phyloP scores from a whole-genome alignment of 2,113 vertebrate species.

The Microcebus ravelobensis region DNA sequence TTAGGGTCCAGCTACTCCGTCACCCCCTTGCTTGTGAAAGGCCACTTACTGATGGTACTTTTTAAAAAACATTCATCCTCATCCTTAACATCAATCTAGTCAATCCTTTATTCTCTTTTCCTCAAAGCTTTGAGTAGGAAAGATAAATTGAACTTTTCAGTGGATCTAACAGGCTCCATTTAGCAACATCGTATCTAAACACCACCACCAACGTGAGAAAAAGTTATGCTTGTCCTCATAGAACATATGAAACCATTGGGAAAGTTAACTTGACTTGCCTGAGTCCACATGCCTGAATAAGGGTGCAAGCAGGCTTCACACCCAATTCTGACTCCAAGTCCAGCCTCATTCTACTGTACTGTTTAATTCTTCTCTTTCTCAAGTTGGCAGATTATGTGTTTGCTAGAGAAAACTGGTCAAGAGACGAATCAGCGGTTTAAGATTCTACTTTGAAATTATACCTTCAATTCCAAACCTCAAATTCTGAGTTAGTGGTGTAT shows the following conservation, averaged over 20 bases:
- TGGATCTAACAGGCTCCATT: background rate
- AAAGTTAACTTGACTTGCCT: background rate
- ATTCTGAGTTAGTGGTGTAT: background rate
- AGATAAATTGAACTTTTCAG: background rate
- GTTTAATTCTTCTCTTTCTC: background rate
- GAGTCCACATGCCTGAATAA: background rate
- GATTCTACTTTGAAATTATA: background rate
- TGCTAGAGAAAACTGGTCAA: background rate
- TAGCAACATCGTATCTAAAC: background rate
- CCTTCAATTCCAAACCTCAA: background rate
- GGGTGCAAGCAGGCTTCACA: background rate
- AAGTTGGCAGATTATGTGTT: background rate
- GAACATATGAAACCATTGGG: background rate
- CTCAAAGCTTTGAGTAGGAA: background rate
- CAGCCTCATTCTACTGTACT: background rate
- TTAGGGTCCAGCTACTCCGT: background rate
- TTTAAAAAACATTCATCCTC: background rate
- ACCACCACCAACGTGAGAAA: background rate
- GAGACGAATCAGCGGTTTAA: background rate
- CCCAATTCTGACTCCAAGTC: background rate
- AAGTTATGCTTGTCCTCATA: background rate
- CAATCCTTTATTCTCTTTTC: background rate
- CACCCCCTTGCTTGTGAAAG: background rate
- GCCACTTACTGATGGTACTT: background rate
- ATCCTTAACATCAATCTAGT: background rate